Percentiles rank a stretch among this genome's conserved stretches.
Conservation (phyloP, 2,888 invertebrate genomes). For the Arge pagana region DNA sequence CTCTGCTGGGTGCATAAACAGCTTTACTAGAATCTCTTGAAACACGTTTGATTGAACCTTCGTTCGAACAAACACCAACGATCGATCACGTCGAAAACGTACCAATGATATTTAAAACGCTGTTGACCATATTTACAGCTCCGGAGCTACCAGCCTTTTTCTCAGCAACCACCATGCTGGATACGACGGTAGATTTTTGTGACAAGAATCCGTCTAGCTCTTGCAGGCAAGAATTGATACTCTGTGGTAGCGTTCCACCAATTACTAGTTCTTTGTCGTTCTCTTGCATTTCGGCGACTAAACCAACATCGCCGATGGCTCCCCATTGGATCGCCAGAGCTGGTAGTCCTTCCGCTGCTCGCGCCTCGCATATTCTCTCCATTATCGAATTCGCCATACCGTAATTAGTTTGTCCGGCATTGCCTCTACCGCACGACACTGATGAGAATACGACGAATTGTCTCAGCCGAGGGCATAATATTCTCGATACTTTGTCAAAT, state of each 20-base stretch:
- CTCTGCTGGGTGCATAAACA: too few species aligned
- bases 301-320: slow-evolving; percentile 69
- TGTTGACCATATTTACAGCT: slow-evolving; percentile 72
- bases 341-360: slow-evolving; percentile 57
- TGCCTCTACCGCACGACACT: slow-evolving; percentile 89
- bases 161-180: slow-evolving; percentile 84
- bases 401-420: slow-evolving; percentile 74
- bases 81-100: too few species aligned
- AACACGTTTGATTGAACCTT: too few species aligned
- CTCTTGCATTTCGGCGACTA: slow-evolving; percentile 61
- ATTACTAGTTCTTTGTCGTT: slow-evolving; percentile 56
- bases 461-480: slow-evolving; percentile 56
- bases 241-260: slow-evolving; percentile 70
- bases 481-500: slow-evolving; percentile 62
- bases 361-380: slow-evolving; percentile 63
- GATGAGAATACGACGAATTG: slow-evolving; percentile 82
- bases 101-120: slow-evolving; percentile 67
- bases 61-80: too few species aligned
- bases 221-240: slow-evolving; percentile 67
- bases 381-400: slow-evolving; percentile 66
- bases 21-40: too few species aligned
- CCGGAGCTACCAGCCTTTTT: slow-evolving; percentile 68
- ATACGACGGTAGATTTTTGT: slow-evolving; percentile 56
- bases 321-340: slow-evolving; percentile 69
- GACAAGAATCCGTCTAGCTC: slow-evolving; percentile 61